A percentile compares a stretch with the other conserved stretches of the same genome.
These are phyloP conservation scores for Chitala chitala DNA, from an alignment of 2,113 vertebrate genomes.

Conservation along the genomic window DNA sequence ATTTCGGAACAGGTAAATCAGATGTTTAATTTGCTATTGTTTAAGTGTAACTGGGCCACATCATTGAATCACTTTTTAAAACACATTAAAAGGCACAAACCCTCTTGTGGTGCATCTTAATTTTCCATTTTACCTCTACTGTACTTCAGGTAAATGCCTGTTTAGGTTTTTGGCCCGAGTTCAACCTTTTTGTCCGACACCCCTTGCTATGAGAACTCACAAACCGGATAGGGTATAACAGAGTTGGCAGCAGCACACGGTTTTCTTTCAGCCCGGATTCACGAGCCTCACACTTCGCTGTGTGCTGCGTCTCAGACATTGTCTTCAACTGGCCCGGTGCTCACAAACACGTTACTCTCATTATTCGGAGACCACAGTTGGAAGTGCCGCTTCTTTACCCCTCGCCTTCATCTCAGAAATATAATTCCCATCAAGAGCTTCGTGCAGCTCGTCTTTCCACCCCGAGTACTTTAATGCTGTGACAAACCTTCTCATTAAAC, in stretches of 20 bases:
- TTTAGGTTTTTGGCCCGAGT: neutral
- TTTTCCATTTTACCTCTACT: neutral
- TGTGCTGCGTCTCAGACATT: neutral
- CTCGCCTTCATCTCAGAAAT: neutral
- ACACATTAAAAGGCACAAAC: neutral
- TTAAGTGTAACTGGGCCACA: neutral
- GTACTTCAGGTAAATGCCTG: neutral
- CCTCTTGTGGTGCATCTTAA: neutral
- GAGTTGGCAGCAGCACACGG: too few relatives aligned
- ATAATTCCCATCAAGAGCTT: too few relatives aligned
- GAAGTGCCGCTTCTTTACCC: neutral
- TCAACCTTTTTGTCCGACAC: neutral
- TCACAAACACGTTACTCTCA: neutral
- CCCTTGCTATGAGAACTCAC: too few relatives aligned
- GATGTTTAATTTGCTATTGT: too few relatives aligned
- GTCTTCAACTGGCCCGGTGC: neutral
- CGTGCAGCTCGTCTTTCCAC: neutral
- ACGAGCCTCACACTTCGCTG: neutral
- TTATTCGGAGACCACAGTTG: neutral
- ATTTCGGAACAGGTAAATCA: too few relatives aligned
- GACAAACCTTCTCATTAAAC: slow-evolving; percentile 14
- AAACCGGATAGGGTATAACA: too few relatives aligned
- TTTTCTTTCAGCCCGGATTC: neutral
- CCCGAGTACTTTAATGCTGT: neutral
- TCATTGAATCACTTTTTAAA: neutral